A percentile compares a stretch with the other conserved stretches of the same genome.
phyloP scores from a whole-genome alignment of 2,113 vertebrate species.

The Scatophagus argus region DNA sequence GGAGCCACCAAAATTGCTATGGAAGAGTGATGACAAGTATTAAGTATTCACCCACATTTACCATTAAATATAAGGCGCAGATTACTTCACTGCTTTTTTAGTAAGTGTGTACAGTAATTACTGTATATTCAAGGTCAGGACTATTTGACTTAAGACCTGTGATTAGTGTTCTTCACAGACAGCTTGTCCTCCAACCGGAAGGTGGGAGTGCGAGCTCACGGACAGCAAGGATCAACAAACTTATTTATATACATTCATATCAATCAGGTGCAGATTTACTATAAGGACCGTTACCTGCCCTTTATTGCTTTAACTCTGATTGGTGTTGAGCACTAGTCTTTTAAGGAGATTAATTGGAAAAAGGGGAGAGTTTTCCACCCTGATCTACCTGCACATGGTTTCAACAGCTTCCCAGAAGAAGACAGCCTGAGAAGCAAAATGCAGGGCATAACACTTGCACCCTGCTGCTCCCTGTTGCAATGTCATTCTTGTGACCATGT shows the following conservation, averaged over 20 bases:
- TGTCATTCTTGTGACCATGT: background rate
- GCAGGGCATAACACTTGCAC: background rate
- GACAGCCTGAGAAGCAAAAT: background rate
- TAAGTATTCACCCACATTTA: constrained; percentile 55
- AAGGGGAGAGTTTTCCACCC: background rate
- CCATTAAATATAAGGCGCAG: constrained; percentile 57
- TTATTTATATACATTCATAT: background rate
- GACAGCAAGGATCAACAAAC: background rate
- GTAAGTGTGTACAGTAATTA: constrained; percentile 46
- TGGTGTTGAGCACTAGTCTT: background rate
- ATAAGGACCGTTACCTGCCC: background rate
- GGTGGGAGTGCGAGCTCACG: constrained; percentile 6
- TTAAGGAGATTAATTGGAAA: background rate
- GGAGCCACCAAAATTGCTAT: constrained; percentile 68
- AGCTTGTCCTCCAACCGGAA: constrained; percentile 22
- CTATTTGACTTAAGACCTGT: constrained; percentile 52
- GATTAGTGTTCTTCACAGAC: constrained; percentile 56
- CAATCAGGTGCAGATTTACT: background rate
- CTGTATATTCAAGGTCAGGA: constrained; percentile 43
- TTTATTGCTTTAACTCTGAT: background rate
- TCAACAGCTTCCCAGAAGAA: background rate
- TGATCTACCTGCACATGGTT: background rate
- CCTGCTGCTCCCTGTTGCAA: background rate
- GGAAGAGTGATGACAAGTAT: constrained; percentile 46
- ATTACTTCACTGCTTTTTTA: constrained; percentile 53